A percentile compares a stretch with the other conserved stretches of the same genome.
Evolutionary conservation across 2,888 invertebrate genomes (phyloP).

Genomic region (Cephus rjabovi): DNA sequence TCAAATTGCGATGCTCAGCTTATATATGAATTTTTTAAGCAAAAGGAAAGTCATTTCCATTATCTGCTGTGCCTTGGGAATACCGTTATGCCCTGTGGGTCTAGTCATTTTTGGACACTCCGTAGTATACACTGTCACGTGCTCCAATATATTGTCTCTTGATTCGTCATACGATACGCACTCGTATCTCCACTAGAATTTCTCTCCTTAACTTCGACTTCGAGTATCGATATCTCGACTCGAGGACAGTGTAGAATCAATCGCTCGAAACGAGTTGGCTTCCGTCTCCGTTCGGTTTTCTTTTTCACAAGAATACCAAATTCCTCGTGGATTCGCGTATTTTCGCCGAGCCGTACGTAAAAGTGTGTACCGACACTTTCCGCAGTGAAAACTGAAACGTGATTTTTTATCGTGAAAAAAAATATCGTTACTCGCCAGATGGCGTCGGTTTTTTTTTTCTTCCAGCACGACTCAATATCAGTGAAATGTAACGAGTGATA

Average conservation of each 20-base stretch:
- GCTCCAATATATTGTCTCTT: not conserved
- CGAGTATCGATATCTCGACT: not conserved
- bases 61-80: not conserved
- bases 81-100: not conserved
- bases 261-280: not conserved
- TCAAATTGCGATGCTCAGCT: not conserved
- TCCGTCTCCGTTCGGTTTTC: not conserved
- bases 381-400: not conserved
- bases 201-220: not conserved
- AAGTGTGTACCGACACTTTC: not conserved
- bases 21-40: too few species aligned
- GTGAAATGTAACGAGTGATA: not conserved
- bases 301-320: not conserved
- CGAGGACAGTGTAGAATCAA: not conserved
- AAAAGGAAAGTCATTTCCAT: not conserved
- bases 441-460: not conserved
- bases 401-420: not conserved
- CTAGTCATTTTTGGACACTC: not conserved
- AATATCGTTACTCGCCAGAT: not conserved
- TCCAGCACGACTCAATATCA: not conserved
- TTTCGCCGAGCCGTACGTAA: not conserved
- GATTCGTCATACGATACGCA: not conserved
- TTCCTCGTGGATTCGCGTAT: not conserved
- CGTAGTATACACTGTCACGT: not conserved
- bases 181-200: not conserved